phyloP scores from a whole-genome alignment of 2,888 invertebrate genomes.

The Pachydiplax longipennis region DNA sequence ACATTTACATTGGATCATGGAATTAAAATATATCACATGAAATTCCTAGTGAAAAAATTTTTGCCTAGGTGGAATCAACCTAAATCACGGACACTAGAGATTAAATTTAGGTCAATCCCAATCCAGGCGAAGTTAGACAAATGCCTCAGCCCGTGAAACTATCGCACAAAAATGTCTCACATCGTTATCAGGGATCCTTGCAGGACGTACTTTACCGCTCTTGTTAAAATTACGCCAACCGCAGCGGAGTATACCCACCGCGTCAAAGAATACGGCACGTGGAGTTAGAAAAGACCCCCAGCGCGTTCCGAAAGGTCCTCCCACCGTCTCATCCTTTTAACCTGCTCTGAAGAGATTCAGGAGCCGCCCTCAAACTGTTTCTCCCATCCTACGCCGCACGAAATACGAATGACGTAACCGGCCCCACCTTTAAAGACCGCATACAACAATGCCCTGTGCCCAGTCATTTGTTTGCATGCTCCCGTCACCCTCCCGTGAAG shows the following conservation, averaged over 20 bases:
- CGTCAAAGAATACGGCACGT: not conserved
- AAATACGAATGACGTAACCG: slow-evolving; percentile 32
- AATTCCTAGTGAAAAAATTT: no score
- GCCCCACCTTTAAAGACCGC: slow-evolving; percentile 31
- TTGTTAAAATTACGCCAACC: not conserved
- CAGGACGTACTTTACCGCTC: not conserved
- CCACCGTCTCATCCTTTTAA: not conserved
- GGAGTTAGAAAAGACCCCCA: not conserved
- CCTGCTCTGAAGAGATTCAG: not conserved
- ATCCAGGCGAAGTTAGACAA: no score
- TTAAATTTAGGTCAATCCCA: no score
- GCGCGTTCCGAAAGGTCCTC: not conserved
- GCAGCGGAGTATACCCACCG: not conserved
- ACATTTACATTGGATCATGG: no score
- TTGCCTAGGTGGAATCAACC: no score
- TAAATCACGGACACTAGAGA: no score
- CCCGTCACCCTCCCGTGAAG: slow-evolving; percentile 2
- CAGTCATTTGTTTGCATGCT: slow-evolving; percentile 39
- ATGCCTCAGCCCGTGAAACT: no score
- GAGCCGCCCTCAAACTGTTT: slow-evolving; percentile 25
- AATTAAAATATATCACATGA: no score
- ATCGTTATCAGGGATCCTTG: no score
- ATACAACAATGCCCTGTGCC: slow-evolving; percentile 40
- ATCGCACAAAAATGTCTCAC: no score
- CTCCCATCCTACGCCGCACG: slow-evolving; percentile 15